phyloP scores from a whole-genome alignment of 2,797 vertebrate species.

The Pangasius sanitwongsei region DNA sequence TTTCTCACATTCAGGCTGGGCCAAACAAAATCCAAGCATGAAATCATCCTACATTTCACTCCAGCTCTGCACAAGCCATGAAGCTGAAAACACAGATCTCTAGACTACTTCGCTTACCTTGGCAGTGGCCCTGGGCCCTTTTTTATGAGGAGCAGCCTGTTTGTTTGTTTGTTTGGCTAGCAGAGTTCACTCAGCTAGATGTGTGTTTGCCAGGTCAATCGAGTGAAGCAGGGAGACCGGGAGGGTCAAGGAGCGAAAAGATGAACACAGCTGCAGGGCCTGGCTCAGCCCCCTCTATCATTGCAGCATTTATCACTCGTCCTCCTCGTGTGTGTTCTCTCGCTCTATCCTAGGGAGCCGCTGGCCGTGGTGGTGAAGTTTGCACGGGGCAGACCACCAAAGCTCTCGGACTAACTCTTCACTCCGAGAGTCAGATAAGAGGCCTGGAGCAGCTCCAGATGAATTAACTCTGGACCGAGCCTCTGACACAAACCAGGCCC shows the following conservation, averaged over 20 bases:
- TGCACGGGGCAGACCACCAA: slow-evolving; percentile 69
- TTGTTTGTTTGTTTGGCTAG: slow-evolving; percentile 69
- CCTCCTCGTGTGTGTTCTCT: slow-evolving; percentile 66
- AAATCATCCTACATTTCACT: slow-evolving; percentile 43
- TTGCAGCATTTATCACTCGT: slow-evolving; percentile 62
- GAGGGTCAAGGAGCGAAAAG: slow-evolving; percentile 61
- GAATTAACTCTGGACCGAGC: slow-evolving; percentile 70
- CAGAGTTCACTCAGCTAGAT: slow-evolving; percentile 66
- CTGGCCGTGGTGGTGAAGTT: slow-evolving; percentile 39
- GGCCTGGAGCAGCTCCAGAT: slow-evolving; percentile 73
- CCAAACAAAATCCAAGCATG: slow-evolving; percentile 38
- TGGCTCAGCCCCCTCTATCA: slow-evolving; percentile 32
- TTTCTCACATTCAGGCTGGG: slow-evolving; percentile 8
- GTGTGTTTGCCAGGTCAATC: slow-evolving; percentile 73
- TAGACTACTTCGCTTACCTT: slow-evolving; percentile 48
- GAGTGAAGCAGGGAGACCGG: slow-evolving; percentile 62
- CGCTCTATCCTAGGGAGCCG: slow-evolving; percentile 30
- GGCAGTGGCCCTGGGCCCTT: slow-evolving; percentile 59
- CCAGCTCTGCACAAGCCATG: slow-evolving; percentile 24
- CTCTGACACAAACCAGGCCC: slow-evolving; percentile 77
- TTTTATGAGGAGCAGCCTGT: slow-evolving; percentile 58
- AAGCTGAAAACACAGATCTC: slow-evolving; percentile 44
- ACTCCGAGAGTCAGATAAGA: slow-evolving; percentile 72
- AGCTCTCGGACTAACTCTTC: slow-evolving; percentile 55
- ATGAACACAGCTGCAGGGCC: slow-evolving; percentile 50